These are phyloP conservation scores for Tapirus indicus DNA, from an alignment of 2,797 vertebrate genomes.

Conservation along the genomic window DNA sequence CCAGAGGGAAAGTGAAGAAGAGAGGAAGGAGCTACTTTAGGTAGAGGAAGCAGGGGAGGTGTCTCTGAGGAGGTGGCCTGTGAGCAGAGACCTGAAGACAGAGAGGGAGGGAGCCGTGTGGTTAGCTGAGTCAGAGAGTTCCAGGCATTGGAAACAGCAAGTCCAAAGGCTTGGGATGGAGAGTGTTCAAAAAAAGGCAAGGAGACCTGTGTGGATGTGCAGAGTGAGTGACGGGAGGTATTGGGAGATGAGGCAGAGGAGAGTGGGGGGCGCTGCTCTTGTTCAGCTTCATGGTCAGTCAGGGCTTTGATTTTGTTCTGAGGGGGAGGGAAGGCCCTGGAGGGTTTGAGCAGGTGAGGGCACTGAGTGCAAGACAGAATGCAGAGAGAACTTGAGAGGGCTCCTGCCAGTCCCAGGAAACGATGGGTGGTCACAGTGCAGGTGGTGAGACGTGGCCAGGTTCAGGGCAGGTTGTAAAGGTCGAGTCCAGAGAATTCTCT, in stretches of 20 bases:
- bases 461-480: not conserved
- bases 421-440: not conserved
- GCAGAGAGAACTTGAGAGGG: not conserved
- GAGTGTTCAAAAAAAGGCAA: not conserved
- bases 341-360: not conserved
- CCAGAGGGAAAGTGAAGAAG: not conserved
- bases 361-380: not conserved
- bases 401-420: not conserved
- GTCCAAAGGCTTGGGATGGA: not conserved
- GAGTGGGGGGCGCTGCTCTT: too few relatives aligned
- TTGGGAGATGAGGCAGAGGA: not conserved
- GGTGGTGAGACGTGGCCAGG: not conserved
- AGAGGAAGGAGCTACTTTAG: not conserved
- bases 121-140: not conserved
- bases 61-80: not conserved
- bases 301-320: not conserved
- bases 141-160: not conserved
- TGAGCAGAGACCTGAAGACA: not conserved
- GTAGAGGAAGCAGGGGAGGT: not conserved
- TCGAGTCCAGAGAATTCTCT: not conserved
- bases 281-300: not conserved
- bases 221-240: not conserved
- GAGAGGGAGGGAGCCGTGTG: accelerated
- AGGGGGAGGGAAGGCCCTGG: not conserved
- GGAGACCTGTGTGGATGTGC: not conserved